Evolutionary conservation across 2,888 invertebrate genomes (phyloP), one percentile per base, ranked within the genome.

Genomic region (Chrysolina haemoptera): DNA sequence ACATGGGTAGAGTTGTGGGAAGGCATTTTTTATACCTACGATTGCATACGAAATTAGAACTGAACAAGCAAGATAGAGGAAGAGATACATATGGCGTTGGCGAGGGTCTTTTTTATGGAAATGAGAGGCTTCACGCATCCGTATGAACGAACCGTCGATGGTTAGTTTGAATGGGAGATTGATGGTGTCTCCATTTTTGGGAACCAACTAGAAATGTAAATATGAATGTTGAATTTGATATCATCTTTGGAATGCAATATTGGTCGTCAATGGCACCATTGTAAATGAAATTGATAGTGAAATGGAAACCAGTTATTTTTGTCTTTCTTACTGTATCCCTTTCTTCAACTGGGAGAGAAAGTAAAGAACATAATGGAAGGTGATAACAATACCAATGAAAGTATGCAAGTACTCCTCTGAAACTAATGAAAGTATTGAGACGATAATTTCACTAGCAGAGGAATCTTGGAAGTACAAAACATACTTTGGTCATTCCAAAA

Each of bases 1-100:
- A 64, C 64, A 64, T 46, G 64, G 64, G 64, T 64, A 46, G 46
- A 64, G 46, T 64, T 64, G 64, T 64, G 64, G 64, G 64, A 64
- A 64, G 46, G 46, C 41, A 41, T 43, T 64, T 40, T 43, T 46
- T 64, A 64, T 64, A 41, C 46, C 64, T 59, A 59, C 59, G 59
- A 59, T n/a, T 59, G 59, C 59, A 35, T 59, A 59, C 59, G 59
- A 59, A 59, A 59, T 22, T 59, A 59, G 59, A 59, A 59, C 27
- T 59, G 59, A 59, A 16, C 27, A 14, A 59, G 27, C 12, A 18
- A 59, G 59, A 59, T 59, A 1, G 59, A 59, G 22, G 59, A 35
- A 59, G n/a, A 59, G 59, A n/a, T 59, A 35, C 27, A 59, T 8
- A 35, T 35, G 59, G 59, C 59, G 59, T 59, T 59, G 59, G 59